These are phyloP conservation scores for Dolichopus griseipennis DNA, from an alignment of 2,888 invertebrate species.

Conservation along the genomic window DNA sequence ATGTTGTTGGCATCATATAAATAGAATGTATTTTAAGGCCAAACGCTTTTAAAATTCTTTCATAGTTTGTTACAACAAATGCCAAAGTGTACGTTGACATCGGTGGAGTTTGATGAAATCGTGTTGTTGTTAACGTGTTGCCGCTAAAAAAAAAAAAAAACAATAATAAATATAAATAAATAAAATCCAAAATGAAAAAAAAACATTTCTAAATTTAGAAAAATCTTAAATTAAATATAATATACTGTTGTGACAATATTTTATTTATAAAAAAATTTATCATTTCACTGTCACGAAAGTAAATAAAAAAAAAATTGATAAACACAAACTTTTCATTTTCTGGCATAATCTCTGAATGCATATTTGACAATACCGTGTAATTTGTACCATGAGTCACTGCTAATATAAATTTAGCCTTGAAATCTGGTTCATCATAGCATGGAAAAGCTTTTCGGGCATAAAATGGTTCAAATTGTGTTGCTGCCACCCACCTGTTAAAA, in stretches of 20 bases:
- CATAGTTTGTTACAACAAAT: slow-evolving; percentile 62
- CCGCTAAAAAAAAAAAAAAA: slow-evolving; percentile 28
- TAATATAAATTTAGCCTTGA: slow-evolving; percentile 60
- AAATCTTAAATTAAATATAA: neutral
- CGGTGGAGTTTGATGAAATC: slow-evolving; percentile 48
- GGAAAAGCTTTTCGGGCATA: slow-evolving; percentile 62
- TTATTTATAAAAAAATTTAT: neutral
- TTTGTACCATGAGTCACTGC: slow-evolving; percentile 49
- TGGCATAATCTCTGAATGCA: slow-evolving; percentile 28
- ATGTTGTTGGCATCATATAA: slow-evolving; percentile 28
- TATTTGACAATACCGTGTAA: slow-evolving; percentile 41
- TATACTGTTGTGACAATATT: no score
- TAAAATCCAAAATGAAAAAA: neutral
- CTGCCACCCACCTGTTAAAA: slow-evolving; percentile 43
- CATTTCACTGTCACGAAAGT: neutral
- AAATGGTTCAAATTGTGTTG: slow-evolving; percentile 61
- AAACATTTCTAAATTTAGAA: neutral
- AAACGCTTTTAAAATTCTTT: slow-evolving; percentile 34
- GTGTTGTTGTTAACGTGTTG: slow-evolving; percentile 31
- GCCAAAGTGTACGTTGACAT: slow-evolving; percentile 81
- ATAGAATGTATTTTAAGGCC: slow-evolving; percentile 39
- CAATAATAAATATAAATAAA: slow-evolving; percentile 2
- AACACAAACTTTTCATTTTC: slow-evolving; percentile 14
- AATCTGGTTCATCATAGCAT: slow-evolving; percentile 66
- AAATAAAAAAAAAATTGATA: neutral